Conservation (phyloP, 2,797 vertebrate genomes). For the Esox lucius region DNA sequence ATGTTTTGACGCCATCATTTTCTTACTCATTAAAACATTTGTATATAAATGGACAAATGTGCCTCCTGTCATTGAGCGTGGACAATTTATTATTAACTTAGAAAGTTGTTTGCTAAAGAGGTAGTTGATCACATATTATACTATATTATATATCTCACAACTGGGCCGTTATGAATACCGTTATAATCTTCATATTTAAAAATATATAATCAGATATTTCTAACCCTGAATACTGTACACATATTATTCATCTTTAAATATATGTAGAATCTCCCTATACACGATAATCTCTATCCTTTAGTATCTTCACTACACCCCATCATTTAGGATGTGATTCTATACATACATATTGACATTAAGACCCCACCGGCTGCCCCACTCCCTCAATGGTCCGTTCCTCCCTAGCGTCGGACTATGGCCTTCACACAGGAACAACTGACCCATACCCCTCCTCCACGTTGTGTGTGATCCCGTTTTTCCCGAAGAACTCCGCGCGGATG, state of each 20-base stretch:
- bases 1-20: slow-evolving; percentile 90
- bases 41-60: slow-evolving; percentile 75
- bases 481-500: slow-evolving; percentile 4
- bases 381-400: background rate
- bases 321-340: background rate
- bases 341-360: slow-evolving; percentile 23
- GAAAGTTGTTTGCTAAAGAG: background rate
- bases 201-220: background rate
- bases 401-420: background rate
- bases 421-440: slow-evolving; percentile 68
- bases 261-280: background rate
- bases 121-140: background rate
- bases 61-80: slow-evolving; percentile 26
- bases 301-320: background rate
- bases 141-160: background rate
- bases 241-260: background rate
- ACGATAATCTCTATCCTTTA: background rate
- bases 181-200: background rate
- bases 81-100: background rate
- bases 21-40: slow-evolving; percentile 97
- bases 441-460: slow-evolving; percentile 70
- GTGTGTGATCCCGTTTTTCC: slow-evolving; percentile 75
- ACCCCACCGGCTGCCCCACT: background rate
- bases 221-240: background rate
- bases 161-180: background rate